Evolutionary conservation across 2,113 vertebrate species (phyloP).

Genomic region (Protomyctophum bolini): DNA sequence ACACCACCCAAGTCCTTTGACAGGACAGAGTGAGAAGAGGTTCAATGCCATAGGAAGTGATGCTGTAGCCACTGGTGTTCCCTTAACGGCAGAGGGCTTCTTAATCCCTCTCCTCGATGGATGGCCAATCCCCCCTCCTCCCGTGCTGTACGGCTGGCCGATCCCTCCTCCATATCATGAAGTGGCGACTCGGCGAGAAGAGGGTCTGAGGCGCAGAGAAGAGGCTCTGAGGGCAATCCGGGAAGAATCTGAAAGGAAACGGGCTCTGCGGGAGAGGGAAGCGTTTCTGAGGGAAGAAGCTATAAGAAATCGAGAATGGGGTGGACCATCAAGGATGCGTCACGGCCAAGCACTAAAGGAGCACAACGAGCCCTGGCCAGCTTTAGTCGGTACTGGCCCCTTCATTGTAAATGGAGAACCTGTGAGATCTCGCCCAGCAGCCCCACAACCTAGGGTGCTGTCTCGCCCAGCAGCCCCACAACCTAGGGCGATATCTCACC

Average conservation of each 20-base stretch:
- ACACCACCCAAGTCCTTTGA: neutral
- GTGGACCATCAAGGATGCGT: slow-evolving; percentile 4
- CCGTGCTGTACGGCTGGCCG: too few species aligned
- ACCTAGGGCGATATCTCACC: neutral
- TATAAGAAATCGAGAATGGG: neutral
- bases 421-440: neutral
- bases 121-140: neutral
- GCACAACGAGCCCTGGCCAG: neutral
- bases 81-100: neutral
- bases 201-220: neutral
- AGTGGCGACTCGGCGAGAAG: neutral
- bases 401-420: slow-evolving; percentile 42
- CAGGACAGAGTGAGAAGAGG: neutral
- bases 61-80: rapidly evolving
- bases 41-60: neutral
- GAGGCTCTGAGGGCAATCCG: neutral
- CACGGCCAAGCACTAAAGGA: neutral
- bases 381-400: slow-evolving; percentile 51
- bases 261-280: too few species aligned
- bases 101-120: neutral
- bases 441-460: neutral
- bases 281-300: too few species aligned
- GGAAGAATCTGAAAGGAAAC: slow-evolving; percentile 12
- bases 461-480: neutral
- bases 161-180: neutral